A percentile compares a stretch with the other conserved stretches of the same genome.
Conservation (phyloP, 2,888 invertebrate genomes). For the Arge pagana region DNA sequence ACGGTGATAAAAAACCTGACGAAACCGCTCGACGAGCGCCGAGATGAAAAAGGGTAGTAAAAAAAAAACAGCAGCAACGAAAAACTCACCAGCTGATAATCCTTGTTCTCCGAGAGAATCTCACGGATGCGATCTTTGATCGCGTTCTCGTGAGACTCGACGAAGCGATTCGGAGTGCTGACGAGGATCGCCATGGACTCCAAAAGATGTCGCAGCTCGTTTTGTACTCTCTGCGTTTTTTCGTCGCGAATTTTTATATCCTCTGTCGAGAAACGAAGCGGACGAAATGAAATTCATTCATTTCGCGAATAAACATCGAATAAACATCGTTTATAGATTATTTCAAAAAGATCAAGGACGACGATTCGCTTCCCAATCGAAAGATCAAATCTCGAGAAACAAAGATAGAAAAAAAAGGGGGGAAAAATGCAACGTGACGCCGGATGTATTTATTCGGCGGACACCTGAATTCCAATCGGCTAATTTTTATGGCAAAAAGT, state of each 20-base stretch:
- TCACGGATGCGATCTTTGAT: slow-evolving; percentile 82
- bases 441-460: no score
- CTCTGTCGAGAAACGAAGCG: slow-evolving; percentile 59
- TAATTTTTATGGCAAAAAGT: no score
- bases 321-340: no score
- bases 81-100: slow-evolving; percentile 70
- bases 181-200: slow-evolving; percentile 74
- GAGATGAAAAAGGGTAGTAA: no score
- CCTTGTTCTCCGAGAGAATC: slow-evolving; percentile 76
- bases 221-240: slow-evolving; percentile 68
- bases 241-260: slow-evolving; percentile 73
- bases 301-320: no score
- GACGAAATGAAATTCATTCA: slow-evolving; percentile 7
- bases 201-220: slow-evolving; percentile 71
- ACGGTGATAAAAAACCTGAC: background rate
- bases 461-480: no score
- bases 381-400: slow-evolving; percentile 28
- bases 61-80: no score
- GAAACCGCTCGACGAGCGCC: slow-evolving; percentile 3
- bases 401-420: no score
- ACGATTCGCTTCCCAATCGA: slow-evolving; percentile 35
- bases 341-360: slow-evolving; percentile 1
- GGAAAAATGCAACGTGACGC: no score
- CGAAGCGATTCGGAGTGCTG: slow-evolving; percentile 73
- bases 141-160: slow-evolving; percentile 77